Percentiles rank a stretch among this genome's conserved stretches.
Evolutionary conservation across 2,888 invertebrate genomes (phyloP).

Genomic region (Heliconius charithonia): DNA sequence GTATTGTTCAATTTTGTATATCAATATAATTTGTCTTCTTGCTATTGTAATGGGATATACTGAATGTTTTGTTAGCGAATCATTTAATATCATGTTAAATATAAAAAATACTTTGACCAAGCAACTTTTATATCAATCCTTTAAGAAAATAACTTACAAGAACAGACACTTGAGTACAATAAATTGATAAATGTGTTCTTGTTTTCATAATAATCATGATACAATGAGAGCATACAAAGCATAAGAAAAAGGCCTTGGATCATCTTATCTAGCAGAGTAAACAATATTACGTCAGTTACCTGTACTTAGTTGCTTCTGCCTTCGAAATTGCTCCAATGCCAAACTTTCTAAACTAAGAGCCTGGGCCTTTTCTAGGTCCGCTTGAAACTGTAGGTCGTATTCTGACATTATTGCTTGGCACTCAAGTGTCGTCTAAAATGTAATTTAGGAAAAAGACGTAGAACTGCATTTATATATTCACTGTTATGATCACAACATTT

Average conservation of each 20-base stretch:
- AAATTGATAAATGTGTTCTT: not conserved
- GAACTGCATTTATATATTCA: constrained; percentile 53
- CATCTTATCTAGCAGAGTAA: constrained; percentile 62
- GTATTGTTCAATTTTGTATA: constrained; percentile 49
- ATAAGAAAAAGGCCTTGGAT: constrained; percentile 45
- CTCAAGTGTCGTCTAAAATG: constrained; percentile 62
- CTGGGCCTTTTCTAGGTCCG: constrained; percentile 93
- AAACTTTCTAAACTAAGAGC: constrained; percentile 94
- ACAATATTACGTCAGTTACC: constrained; percentile 77
- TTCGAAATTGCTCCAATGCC: constrained; percentile 91
- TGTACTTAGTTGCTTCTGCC: constrained; percentile 85
- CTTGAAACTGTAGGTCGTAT: constrained; percentile 92
- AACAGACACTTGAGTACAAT: not conserved
- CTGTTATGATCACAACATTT: constrained; percentile 43
- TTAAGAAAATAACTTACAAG: not conserved
- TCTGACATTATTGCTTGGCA: constrained; percentile 81
- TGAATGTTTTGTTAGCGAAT: constrained; percentile 16
- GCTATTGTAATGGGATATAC: constrained; percentile 10
- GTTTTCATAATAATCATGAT: constrained; percentile 2
- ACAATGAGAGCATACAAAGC: constrained; percentile 1
- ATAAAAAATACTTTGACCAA: not conserved
- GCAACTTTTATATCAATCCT: not conserved
- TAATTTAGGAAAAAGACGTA: constrained; percentile 62
- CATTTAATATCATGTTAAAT: not conserved
- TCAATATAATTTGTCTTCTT: constrained; percentile 32